Base-by-base conservation (phyloP, 2,797 vertebrate species). In the Furcifer pardalis region DNA sequence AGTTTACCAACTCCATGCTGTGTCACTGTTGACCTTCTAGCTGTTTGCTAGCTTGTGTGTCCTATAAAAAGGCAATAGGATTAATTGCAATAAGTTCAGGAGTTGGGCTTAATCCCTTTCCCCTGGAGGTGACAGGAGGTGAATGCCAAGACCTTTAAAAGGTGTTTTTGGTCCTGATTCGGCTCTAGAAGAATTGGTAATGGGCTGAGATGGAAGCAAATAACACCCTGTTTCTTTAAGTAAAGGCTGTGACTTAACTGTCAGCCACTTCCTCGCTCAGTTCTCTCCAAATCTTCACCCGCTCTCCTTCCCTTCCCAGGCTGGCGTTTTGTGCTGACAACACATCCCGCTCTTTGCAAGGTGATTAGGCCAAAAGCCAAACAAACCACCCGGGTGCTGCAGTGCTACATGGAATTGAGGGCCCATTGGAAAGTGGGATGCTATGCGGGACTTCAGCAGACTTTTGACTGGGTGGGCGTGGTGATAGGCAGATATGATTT, bases 361-460 rank as follows among this genome's bases (percentile, higher is more conserved):
- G 49, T 69, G 81, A 87, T 87, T 80, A 75, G 77, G 86, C 86
- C 81, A 46, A 46, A 62, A 69, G 86, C 86, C 86, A 87, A 63
- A 75, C 46, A 56, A 44, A 13, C 35, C 37, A 62, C 25, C 49
- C 30, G 62, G 84, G 59, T 75, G 62, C 71, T 83, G 86, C 63
- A 83, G 86, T 69, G 75, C 69, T 44, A 30, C 19, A n/a, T 37
- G n/a, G 68, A 77, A 79, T 17, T 46, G 46, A 60, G 63, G 10
- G 37, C 7, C 37, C n/a, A 37, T 10, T 17, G 25, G 30, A 44
- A 75, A 81, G 15, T n/a, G 60, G 46, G 46, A 5, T n/a, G n/a
- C n/a, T 25, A n/a, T 72, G 27, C 25, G 46, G 15, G 46, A 19
- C 27, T 15, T 19, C 42, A 56, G 46, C n/a, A 81, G 35, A 40